These are phyloP conservation scores for Chascanopsetta lugubris DNA, from an alignment of 2,113 vertebrate species.

Conservation along the genomic window DNA sequence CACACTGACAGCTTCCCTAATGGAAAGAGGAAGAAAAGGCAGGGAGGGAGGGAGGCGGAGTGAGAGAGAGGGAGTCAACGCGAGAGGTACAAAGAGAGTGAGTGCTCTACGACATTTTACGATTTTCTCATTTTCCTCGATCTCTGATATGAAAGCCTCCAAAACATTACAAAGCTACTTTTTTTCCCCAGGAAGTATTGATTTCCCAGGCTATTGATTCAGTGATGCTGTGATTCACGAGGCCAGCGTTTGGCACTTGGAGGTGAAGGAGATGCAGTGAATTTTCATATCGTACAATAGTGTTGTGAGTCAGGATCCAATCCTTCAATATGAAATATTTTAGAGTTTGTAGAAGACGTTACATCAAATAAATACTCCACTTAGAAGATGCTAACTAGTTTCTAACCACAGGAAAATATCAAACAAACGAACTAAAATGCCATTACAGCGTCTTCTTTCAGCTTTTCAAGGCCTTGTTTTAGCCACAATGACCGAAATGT, in stretches of 20 bases:
- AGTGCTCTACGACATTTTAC: constrained; percentile 10
- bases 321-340: not conserved
- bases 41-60: constrained; percentile 3
- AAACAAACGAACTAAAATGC: not conserved
- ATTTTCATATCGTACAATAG: not conserved
- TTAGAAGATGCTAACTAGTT: not conserved
- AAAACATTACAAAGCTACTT: constrained; percentile 12
- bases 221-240: constrained; percentile 6
- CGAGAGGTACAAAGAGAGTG: constrained; percentile 18
- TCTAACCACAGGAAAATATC: not conserved
- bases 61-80: constrained; percentile 9
- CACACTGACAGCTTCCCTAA: constrained; percentile 72
- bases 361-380: not conserved
- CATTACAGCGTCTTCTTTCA: not conserved
- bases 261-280: not conserved
- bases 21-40: constrained; percentile 61
- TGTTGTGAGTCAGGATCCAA: constrained; percentile 1
- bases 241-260: not conserved
- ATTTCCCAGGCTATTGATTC: constrained; percentile 13
- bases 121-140: not conserved
- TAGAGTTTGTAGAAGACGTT: constrained; percentile 2
- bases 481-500: too few relatives aligned
- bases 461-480: too few relatives aligned
- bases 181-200: constrained; percentile 10
- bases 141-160: constrained; percentile 1